A percentile compares a stretch with the other conserved stretches of the same genome.
Evolutionary conservation across 35 echinoderm and acorn worm species (phyloP).

Genomic region (Ophioderma brevispina): DNA sequence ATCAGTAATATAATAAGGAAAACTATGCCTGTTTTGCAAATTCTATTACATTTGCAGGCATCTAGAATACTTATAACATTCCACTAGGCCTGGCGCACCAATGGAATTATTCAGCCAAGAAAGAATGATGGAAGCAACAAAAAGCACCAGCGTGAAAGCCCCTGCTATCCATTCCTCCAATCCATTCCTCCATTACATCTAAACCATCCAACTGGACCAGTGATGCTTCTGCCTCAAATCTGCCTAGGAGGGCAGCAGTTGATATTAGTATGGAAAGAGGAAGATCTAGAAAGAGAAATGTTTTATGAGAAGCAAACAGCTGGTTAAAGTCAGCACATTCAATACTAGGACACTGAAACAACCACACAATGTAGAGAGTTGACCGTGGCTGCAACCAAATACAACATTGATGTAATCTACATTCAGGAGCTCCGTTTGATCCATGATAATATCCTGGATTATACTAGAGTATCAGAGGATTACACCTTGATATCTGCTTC

Average conservation of each 20-base stretch:
- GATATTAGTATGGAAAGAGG: not conserved
- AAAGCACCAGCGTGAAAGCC: not conserved
- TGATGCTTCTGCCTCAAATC: not conserved
- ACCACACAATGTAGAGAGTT: no score
- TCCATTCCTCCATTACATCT: not conserved
- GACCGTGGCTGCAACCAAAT: no score
- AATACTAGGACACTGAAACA: no score
- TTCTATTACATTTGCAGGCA: no score
- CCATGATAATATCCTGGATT: not conserved
- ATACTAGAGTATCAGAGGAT: not conserved
- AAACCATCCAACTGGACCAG: not conserved
- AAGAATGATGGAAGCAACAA: no score
- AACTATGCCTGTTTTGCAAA: no score
- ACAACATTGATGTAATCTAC: no score
- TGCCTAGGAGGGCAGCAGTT: not conserved
- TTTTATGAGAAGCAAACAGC: not conserved
- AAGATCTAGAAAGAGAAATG: not conserved
- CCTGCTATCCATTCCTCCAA: conserved; percentile 5
- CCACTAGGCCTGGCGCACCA: no score
- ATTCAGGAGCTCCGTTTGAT: not conserved
- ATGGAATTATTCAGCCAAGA: no score
- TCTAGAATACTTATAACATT: no score
- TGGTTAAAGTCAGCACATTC: not conserved
- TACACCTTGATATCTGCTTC: conserved; percentile 2
- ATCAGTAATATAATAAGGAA: no score